Evolutionary conservation across 30 jellyfish, hydroid and myxozoan species (phyloP).

Genomic region (Hydractinia symbiolongicarpus): DNA sequence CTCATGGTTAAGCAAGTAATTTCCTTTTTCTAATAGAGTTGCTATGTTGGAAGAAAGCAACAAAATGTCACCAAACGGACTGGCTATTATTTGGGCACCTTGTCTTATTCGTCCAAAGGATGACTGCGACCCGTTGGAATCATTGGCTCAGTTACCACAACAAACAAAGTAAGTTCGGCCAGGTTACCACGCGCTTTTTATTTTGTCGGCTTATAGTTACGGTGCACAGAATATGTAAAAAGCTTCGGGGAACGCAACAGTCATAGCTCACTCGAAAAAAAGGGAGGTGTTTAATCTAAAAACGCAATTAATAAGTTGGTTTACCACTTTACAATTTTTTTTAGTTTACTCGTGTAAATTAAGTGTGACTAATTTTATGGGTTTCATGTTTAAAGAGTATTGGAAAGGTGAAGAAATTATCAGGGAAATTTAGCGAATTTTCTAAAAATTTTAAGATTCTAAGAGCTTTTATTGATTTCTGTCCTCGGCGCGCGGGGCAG

Average conservation of each 20-base stretch:
- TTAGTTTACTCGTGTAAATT: no score
- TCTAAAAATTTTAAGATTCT: no score
- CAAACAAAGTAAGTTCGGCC: slow-evolving; percentile 67
- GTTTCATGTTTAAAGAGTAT: no score
- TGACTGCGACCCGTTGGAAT: slow-evolving; percentile 69
- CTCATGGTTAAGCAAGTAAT: not conserved
- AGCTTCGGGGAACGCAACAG: not conserved
- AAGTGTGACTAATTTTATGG: no score
- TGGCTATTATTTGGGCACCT: slow-evolving; percentile 95
- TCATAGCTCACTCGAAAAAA: not conserved
- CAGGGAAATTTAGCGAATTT: no score
- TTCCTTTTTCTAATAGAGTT: slow-evolving; percentile 45
- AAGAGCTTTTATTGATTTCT: no score
- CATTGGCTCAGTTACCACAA: slow-evolving; percentile 71
- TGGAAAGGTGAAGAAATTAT: no score
- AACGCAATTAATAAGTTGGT: no score
- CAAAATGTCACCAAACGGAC: slow-evolving; percentile 89
- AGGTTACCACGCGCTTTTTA: no score
- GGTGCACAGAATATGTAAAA: not conserved
- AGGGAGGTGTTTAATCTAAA: no score
- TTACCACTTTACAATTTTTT: no score
- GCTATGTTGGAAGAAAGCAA: slow-evolving; percentile 64
- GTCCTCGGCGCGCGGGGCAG: no score
- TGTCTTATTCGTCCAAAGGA: slow-evolving; percentile 77
- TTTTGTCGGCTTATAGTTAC: not conserved